Percentiles rank a stretch among this genome's conserved stretches.
Conservation (phyloP, 2,113 vertebrate genomes). For the Galemys pyrenaicus region DNA sequence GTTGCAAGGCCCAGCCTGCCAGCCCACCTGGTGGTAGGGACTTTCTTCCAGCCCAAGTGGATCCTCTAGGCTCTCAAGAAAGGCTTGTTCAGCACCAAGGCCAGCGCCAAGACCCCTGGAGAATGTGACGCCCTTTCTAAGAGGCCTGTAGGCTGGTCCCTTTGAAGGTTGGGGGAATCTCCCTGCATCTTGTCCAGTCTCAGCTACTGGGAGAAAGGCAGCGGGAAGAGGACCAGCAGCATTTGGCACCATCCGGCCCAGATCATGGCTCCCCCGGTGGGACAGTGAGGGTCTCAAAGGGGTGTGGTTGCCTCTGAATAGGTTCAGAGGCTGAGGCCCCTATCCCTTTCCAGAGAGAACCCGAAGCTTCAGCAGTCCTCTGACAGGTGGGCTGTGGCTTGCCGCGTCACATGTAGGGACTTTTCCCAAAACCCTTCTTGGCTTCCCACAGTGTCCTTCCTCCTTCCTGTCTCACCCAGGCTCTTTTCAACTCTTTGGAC, state of each 20-base stretch:
- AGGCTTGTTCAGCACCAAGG: slow-evolving; percentile 40
- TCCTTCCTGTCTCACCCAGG: not conserved
- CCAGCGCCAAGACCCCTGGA: not conserved
- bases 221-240: too few relatives aligned
- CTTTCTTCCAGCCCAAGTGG: not conserved
- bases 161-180: not conserved
- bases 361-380: not conserved
- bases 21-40: not conserved
- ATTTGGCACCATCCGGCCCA: rapidly evolving
- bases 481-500: not conserved
- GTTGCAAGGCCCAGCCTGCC: not conserved
- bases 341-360: not conserved
- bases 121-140: not conserved
- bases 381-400: not conserved
- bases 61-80: not conserved
- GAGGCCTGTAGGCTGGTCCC: not conserved
- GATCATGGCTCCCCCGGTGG: not conserved
- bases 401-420: rapidly evolving
- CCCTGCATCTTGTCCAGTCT: not conserved
- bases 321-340: not conserved
- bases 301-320: not conserved
- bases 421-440: not conserved
- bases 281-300: not conserved
- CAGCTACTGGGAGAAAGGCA: not conserved
- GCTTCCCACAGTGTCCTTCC: not conserved